Percentiles rank a stretch among this genome's conserved stretches.
Evolutionary conservation across 2,888 invertebrate species (phyloP).

Genomic region (Polydrusus pterygomalis): DNA sequence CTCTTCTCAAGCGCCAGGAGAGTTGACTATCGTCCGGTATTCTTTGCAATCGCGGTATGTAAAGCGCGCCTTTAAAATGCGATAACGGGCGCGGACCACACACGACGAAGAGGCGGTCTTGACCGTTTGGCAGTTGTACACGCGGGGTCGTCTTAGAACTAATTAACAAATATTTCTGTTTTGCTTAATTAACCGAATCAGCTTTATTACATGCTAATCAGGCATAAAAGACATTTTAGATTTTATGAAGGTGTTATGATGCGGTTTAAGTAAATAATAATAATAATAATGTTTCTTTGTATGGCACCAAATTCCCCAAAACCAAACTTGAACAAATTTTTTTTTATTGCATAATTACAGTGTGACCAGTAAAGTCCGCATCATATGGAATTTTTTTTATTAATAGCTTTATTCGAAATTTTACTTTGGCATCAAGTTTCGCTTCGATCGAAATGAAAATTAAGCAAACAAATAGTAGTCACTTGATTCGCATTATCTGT

Average conservation of each 20-base stretch:
- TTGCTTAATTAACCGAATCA: background rate
- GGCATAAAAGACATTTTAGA: background rate
- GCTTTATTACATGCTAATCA: background rate
- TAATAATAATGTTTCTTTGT: too few relatives aligned
- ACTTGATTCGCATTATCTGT: too few relatives aligned
- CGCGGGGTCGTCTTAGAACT: constrained; percentile 17
- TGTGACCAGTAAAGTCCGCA: too few relatives aligned
- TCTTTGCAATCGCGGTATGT: constrained; percentile 39
- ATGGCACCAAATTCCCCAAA: too few relatives aligned
- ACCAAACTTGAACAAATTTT: too few relatives aligned
- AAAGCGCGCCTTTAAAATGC: constrained; percentile 45
- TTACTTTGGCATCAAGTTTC: too few relatives aligned
- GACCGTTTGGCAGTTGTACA: background rate
- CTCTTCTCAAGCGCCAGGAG: background rate
- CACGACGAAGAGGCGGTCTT: constrained; percentile 42
- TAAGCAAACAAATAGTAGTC: too few relatives aligned
- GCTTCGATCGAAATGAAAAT: too few relatives aligned
- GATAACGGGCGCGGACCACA: constrained; percentile 48
- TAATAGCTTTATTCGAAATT: too few relatives aligned
- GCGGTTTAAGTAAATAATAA: too few relatives aligned
- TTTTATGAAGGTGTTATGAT: background rate
- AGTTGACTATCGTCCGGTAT: constrained; percentile 22
- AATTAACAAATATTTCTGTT: constrained; percentile 6
- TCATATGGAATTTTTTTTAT: too few relatives aligned
- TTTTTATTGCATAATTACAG: too few relatives aligned